These are phyloP conservation scores for Hylaea fasciaria DNA, from an alignment of 2,888 invertebrate genomes.

Conservation along the genomic window DNA sequence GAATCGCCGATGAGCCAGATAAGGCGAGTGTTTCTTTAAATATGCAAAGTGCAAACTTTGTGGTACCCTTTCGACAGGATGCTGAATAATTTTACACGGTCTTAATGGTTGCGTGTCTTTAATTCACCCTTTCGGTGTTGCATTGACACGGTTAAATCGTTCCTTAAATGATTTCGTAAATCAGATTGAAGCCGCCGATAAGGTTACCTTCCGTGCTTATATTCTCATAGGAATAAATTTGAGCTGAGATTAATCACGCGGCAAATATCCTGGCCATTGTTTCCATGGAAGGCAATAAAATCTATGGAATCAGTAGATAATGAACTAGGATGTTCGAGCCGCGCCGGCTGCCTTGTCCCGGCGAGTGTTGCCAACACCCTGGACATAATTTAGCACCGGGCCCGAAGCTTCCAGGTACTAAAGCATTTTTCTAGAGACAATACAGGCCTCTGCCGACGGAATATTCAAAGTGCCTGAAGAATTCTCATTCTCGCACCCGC, in stretches of 20 bases:
- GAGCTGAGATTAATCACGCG: slow-evolving; percentile 51
- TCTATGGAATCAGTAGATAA: slow-evolving; percentile 63
- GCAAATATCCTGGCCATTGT: slow-evolving; percentile 55
- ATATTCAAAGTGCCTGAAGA: slow-evolving; percentile 82
- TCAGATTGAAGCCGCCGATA: slow-evolving; percentile 41
- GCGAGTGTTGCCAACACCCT: slow-evolving; percentile 62
- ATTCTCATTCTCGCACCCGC: slow-evolving; percentile 84
- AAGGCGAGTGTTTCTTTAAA: slow-evolving; percentile 80
- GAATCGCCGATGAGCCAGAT: slow-evolving; percentile 81
- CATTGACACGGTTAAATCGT: slow-evolving; percentile 63
- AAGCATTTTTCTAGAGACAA: slow-evolving; percentile 83
- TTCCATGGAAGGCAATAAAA: slow-evolving; percentile 60
- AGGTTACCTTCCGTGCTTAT: slow-evolving; percentile 33
- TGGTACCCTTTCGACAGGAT: slow-evolving; percentile 74
- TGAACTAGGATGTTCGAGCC: slow-evolving; percentile 68
- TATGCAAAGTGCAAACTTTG: slow-evolving; percentile 83
- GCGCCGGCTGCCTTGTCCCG: slow-evolving; percentile 54
- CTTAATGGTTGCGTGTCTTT: slow-evolving; percentile 80
- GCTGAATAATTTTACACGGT: slow-evolving; percentile 83
- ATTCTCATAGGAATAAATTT: slow-evolving; percentile 43
- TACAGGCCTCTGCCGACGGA: slow-evolving; percentile 77
- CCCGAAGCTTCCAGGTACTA: slow-evolving; percentile 55
- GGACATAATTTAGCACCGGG: slow-evolving; percentile 80
- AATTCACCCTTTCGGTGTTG: slow-evolving; percentile 66
- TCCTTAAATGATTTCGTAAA: slow-evolving; percentile 52